Base-by-base conservation (phyloP, 1,140 invertebrate genomes). In the Lepidurus couesii region DNA sequence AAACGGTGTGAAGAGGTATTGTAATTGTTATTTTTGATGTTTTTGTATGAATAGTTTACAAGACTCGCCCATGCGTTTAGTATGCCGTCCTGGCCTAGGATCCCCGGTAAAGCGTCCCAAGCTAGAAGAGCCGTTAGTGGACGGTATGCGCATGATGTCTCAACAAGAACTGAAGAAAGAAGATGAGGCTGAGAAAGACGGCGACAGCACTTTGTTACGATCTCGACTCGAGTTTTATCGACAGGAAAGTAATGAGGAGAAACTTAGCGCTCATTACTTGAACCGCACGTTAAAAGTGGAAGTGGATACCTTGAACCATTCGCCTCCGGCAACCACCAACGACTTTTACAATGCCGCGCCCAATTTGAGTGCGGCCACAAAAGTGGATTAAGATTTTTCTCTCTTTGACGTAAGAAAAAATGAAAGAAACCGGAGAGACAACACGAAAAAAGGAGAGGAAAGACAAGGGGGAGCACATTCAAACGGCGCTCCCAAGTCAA, bases 221-320 rank as follows among this genome's bases (percentile, higher is more conserved):
- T 65, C 53, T 65, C 53, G 53, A 65, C 53, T 65, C 16, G 53
- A 65, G 53, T 65, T 65, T 65, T 65, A 65, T 65, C 53, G 53
- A 16, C 53, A 65, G 21, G 53, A 65, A 65, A 65, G 53, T 65
- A 65, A 65, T 16, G 53, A 65, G 53, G 53, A 65, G 53, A 65
- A 65, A 65, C 53, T 65, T 65, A 65, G 53, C 53, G 53, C 53
- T 65, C 53, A 65, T 65, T 65, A 65, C 53, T 65, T 65, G 21
- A 65, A 65, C 53, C 53, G 53, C 53, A 65, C 53, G 53, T 65
- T 65, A 65, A 65, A 65, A 65, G 53, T 65, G 53, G 53, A 65
- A 65, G 53, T 65, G 53, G 53, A 65, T 65, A 65, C 53, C 53
- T 65, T 65, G 53, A 21, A 65, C 16, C 53, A 65, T 65, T 65